Evolutionary conservation across 2,888 invertebrate species (phyloP), one percentile per base, ranked within the genome.

Genomic region (Melanchra persicariae): DNA sequence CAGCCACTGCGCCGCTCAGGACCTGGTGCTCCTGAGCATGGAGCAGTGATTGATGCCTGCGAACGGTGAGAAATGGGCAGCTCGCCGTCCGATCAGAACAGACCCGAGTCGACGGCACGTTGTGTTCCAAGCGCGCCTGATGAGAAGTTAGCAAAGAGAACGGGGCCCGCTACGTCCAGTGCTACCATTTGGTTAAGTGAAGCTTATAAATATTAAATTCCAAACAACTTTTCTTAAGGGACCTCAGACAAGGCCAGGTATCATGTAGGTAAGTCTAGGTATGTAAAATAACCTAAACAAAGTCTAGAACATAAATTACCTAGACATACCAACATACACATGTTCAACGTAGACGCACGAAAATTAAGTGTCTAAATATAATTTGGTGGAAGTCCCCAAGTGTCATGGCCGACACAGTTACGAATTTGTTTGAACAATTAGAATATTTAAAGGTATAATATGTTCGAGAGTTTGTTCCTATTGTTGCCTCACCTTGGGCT

Each of bases 341-440:
- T 60, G 71, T 64, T 65, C 30, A 24, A 62, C 34, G 40, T 58
- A 63, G 52, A 68, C 49, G 60, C 47, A 49, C 49, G 54, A 40
- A 64, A 82, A 77, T 81, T 58, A 71, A 43, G 57, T 64, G 63
- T 65, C 63, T 59, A 70, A 70, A 74, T 75, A 74, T 78, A 72
- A 81, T 78, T 83, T 63, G 63, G 68, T 58, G 66, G 67, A 47
- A 64, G 72, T 45, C 65, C 59, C 71, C 17, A 81, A 85, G 77
- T 83, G 81, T 84, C 83, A 85, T 60, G 74, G 79, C 75, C 77
- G 61, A 74, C 63, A 71, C 77, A 83, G 75, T 87, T 84, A 69
- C 62, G 63, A 81, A 82, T 87, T 82, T 82, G 77, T 83, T 78
- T 77, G 76, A 85, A 77, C 85, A 81, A 86, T 85, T 85, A 79